Evolutionary conservation across 2,888 invertebrate species (phyloP), one percentile per base, ranked within the genome.

Genomic region (Scaptomyza polygonia): DNA sequence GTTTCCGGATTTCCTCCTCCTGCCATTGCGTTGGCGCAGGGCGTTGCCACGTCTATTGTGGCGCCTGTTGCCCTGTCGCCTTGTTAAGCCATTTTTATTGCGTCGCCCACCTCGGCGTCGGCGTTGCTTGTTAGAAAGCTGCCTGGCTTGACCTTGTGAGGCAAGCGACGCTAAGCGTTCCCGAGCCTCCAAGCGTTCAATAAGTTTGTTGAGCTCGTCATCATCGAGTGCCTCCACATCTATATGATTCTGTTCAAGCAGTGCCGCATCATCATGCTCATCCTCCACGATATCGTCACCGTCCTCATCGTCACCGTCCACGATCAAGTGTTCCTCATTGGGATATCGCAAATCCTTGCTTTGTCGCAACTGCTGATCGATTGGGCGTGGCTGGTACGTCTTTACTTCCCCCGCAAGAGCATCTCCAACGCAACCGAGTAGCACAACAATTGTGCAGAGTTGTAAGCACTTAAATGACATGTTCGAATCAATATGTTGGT

Each of bases 391-490:
- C 53, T 77, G 77, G 43, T 53, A 34, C 6, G 52, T 62, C 51
- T 54, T 54, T 25, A 47, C 16, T 12, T 40, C 58, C 44, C 47
- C 53, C 11, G 72, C 80, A 64, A 32, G 48, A 14, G 40, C 36
- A 14, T 39, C 45, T n/a, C 53, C 53, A 42, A 67, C 54, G 63
- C 66, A 48, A 21, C 32, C 40, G 56, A 81, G 55, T 6, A 86
- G 49, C 32, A 78, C 53, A 52, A 81, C 16, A 5, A 86, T 58
- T 18, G 67, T 44, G 61, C 42, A 81, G 18, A 81, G 52, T 16
- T 62, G 43, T 56, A 43, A 81, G 27, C 76, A 70, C 76, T 84
- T 86, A 9, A 49, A 36, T 44, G 79, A 65, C 81, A 82, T 82
- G 79, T 25, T 67, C 39, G 18, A 47, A 39, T 43, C 61, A 32